Base-by-base conservation (phyloP, 2,113 vertebrate genomes). In the Circaetus cinerascens region DNA sequence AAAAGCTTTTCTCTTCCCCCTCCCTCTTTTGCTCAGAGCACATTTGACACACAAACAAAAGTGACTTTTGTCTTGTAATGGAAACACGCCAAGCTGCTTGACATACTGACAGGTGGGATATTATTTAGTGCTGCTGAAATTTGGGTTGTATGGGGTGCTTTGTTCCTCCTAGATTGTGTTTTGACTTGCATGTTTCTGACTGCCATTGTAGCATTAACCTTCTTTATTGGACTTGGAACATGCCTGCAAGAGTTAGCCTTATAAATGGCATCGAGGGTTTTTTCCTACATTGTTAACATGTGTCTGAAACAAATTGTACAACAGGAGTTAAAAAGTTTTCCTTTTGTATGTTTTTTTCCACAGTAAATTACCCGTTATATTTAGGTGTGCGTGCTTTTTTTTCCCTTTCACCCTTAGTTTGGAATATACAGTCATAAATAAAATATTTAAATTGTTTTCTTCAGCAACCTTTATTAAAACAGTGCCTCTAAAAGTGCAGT, bases 101-200 rank as follows among this genome's bases (percentile, higher is more conserved):
- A 98, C 97, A 97, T 97, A 90, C 96, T 97, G 98, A 98, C 97
- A 98, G 96, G 97, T 98, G 97, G 97, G 96, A 96, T 96, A 88
- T 98, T 97, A 98, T 97, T 98, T 97, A 98, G 97, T 96, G 95
- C 96, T 93, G 95, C 97, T 96, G 91, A 98, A 98, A 96, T 96
- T 95, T 90, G 93, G 94, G 94, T 92, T 98, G 95, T 98, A 95
- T 96, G 62, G 92, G 80, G 74, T 88, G 93, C 98, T 98, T 98
- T 98, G 98, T 98, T 98, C 98, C 75, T 92, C 91, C 75, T 97
- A 97, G 93, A 97, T 96, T 98, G 97, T 98, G 98, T 99, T 99
- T 98, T 98, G 98, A 98, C 98, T 98, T 97, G 96, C 93, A 87
- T 98, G 97, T 98, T 97, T 98, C 97, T 98, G 98, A 97, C 98